Conservation (phyloP, 2,888 invertebrate species). For the Cephonodes hylas region DNA sequence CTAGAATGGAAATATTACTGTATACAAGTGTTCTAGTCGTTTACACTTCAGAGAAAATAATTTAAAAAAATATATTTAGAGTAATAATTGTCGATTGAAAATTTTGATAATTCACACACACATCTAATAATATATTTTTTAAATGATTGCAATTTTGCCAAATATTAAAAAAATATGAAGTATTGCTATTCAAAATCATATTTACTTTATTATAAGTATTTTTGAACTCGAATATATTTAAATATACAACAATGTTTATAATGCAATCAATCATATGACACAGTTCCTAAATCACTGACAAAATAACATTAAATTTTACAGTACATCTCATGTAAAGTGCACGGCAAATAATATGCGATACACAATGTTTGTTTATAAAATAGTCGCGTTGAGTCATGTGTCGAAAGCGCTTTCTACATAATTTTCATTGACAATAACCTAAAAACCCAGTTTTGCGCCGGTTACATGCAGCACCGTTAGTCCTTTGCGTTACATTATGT, state of each 20-base stretch:
- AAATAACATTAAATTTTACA: neutral
- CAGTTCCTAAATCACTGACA: no score
- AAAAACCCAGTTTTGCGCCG: neutral
- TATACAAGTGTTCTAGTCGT: neutral
- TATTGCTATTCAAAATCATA: no score
- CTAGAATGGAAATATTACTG: neutral
- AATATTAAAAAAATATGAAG: no score
- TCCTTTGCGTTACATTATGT: slow-evolving; percentile 10
- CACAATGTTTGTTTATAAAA: slow-evolving; percentile 2
- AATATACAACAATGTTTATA: neutral
- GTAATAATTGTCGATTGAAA: no score
- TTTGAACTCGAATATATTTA: neutral
- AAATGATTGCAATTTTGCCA: no score
- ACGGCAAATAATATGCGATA: neutral
- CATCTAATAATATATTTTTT: no score
- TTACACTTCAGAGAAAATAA: neutral
- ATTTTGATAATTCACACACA: no score
- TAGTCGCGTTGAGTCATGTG: slow-evolving; percentile 6
- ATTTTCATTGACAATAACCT: slow-evolving; percentile 5
- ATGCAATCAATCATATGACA: neutral
- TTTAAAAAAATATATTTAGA: no score
- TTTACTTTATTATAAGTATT: neutral
- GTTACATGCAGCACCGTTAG: slow-evolving; percentile 8
- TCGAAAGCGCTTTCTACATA: slow-evolving; percentile 10
- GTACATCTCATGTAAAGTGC: neutral